Percentiles rank a stretch among this genome's conserved stretches.
Conservation (phyloP, 2,797 vertebrate species). For the Limnodromus scolopaceus region DNA sequence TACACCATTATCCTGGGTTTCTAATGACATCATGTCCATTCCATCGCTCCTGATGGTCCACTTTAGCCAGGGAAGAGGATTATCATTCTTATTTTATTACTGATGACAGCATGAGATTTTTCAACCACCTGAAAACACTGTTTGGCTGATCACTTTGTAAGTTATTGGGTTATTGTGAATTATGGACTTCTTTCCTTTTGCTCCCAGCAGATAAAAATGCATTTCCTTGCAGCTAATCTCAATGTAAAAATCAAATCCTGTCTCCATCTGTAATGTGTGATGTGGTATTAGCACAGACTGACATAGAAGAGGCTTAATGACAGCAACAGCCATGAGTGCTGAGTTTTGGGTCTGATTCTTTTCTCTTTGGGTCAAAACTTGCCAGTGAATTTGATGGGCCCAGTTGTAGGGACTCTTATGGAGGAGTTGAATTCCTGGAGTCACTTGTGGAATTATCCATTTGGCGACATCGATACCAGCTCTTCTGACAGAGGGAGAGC, state of each 20-base stretch:
- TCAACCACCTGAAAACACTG: conserved; percentile 23
- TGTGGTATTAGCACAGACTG: not conserved
- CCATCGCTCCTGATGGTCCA: conserved; percentile 1
- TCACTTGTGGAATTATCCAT: not conserved
- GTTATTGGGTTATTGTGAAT: conserved; percentile 53
- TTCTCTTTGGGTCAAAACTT: not conserved
- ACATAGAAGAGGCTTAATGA: not conserved
- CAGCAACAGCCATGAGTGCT: not conserved
- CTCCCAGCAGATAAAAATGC: conserved; percentile 45
- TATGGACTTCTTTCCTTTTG: conserved; percentile 15
- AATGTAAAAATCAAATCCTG: not conserved
- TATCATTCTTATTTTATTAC: conserved; percentile 66
- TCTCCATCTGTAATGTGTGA: not conserved
- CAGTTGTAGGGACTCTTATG: not conserved
- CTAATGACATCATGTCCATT: conserved; percentile 24
- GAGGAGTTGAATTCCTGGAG: not conserved
- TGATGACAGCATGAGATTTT: conserved; percentile 20
- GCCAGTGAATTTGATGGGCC: not conserved
- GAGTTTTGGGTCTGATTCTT: not conserved
- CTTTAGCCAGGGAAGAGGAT: conserved; percentile 30
- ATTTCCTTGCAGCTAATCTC: conserved; percentile 25
- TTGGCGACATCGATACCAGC: not conserved
- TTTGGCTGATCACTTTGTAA: conserved; percentile 27
- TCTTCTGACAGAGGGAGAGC: not conserved
- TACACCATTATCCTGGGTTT: conserved; percentile 28